These are phyloP conservation scores for Oplegnathus fasciatus DNA, from an alignment of 2,113 vertebrate species.

Conservation along the genomic window DNA sequence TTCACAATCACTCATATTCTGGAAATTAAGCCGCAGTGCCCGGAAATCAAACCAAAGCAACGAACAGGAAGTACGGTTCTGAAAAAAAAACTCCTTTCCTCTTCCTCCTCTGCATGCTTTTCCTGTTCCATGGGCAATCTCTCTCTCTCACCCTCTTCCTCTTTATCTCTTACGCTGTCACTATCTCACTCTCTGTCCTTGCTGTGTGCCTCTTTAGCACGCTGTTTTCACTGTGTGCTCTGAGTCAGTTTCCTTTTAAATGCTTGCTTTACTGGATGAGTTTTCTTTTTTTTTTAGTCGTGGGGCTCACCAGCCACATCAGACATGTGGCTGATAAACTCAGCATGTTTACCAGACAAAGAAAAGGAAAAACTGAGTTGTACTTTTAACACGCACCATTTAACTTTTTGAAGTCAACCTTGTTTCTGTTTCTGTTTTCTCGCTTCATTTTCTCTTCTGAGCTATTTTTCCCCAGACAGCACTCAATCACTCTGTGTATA, in stretches of 20 bases:
- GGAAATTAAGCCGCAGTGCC: slow-evolving; percentile 72
- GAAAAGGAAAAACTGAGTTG: neutral
- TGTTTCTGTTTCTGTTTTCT: slow-evolving; percentile 33
- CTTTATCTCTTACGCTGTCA: slow-evolving; percentile 5
- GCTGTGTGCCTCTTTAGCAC: neutral
- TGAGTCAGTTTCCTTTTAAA: slow-evolving; percentile 23
- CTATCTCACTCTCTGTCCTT: slow-evolving; percentile 11
- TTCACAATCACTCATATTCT: slow-evolving; percentile 28
- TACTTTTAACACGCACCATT: slow-evolving; percentile 12
- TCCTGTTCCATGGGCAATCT: slow-evolving; percentile 62
- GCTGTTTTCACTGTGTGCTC: slow-evolving; percentile 8
- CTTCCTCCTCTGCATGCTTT: slow-evolving; percentile 65
- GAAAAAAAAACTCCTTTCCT: slow-evolving; percentile 64
- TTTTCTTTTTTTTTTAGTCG: neutral
- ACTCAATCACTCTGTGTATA: slow-evolving; percentile 15
- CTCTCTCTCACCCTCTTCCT: slow-evolving; percentile 30
- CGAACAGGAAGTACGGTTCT: slow-evolving; percentile 71
- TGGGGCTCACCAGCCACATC: neutral
- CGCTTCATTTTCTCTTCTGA: slow-evolving; percentile 8
- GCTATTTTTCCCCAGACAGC: slow-evolving; percentile 22
- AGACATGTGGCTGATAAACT: neutral
- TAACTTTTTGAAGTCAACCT: slow-evolving; percentile 10
- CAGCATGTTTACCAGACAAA: neutral
- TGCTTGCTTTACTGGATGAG: neutral
- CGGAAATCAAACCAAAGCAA: slow-evolving; percentile 62